These are phyloP conservation scores for Scaptomyza polygonia DNA, from an alignment of 2,888 invertebrate genomes.

Conservation along the genomic window DNA sequence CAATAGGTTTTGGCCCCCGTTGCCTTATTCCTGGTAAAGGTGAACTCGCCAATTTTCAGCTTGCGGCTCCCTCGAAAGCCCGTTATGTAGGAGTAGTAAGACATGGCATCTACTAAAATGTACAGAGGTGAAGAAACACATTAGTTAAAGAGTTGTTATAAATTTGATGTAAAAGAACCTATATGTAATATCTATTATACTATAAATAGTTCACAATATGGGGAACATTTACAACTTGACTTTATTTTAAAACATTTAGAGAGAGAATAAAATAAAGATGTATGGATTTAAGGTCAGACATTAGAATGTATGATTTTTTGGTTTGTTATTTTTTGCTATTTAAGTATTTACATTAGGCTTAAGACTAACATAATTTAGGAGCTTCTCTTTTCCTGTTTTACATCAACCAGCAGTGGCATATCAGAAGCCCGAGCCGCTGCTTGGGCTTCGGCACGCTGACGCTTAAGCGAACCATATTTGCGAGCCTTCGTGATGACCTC, in stretches of 20 bases:
- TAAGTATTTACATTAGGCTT: constrained; percentile 60
- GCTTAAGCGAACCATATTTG: constrained; percentile 84
- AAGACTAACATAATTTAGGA: constrained; percentile 46
- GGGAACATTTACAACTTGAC: constrained; percentile 42
- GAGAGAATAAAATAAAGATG: constrained; percentile 13
- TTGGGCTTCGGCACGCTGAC: constrained; percentile 66
- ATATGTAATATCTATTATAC: constrained; percentile 2
- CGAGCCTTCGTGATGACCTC: constrained; percentile 83
- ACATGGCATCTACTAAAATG: constrained; percentile 59
- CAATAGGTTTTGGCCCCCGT: constrained; percentile 83
- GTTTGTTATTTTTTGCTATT: constrained; percentile 11
- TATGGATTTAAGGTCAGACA: constrained; percentile 4
- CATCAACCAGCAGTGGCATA: constrained; percentile 14
- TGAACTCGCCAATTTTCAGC: constrained; percentile 84
- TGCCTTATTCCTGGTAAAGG: constrained; percentile 84
- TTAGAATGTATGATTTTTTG: not conserved
- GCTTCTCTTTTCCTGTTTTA: constrained; percentile 26
- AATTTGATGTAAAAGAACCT: constrained; percentile 1
- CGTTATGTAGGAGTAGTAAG: constrained; percentile 83
- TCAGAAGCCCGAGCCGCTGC: constrained; percentile 54
- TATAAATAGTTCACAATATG: constrained; percentile 24
- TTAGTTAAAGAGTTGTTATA: constrained; percentile 48
- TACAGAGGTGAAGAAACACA: constrained; percentile 29
- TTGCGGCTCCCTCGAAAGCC: constrained; percentile 84
- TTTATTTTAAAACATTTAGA: constrained; percentile 58